These are phyloP conservation scores for Hirtodrosophila duncani DNA, from an alignment of 2,888 invertebrate species.

Conservation along the genomic window DNA sequence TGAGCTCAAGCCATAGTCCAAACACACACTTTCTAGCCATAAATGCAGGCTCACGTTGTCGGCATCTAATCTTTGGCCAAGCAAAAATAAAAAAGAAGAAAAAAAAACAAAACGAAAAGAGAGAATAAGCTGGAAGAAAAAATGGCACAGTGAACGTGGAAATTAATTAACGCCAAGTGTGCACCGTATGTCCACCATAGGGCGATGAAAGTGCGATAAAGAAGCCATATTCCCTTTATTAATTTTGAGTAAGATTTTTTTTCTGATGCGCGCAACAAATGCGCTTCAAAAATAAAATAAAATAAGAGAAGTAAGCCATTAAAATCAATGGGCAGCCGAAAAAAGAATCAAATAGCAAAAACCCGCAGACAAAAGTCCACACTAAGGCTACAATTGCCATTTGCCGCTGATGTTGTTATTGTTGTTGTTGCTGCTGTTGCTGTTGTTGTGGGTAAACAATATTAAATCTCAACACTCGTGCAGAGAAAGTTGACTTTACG, in stretches of 20 bases:
- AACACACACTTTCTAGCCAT: slow-evolving; percentile 57
- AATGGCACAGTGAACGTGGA: slow-evolving; percentile 5
- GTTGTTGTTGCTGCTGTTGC: slow-evolving; percentile 22
- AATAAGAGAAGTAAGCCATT: slow-evolving; percentile 57
- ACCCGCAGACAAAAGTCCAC: slow-evolving; percentile 18
- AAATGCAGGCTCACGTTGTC: slow-evolving; percentile 53
- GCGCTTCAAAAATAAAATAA: no score
- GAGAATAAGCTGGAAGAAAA: slow-evolving; percentile 1
- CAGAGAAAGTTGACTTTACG: slow-evolving; percentile 63
- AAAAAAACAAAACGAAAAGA: not conserved
- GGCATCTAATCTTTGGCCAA: slow-evolving; percentile 32
- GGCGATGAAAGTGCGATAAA: slow-evolving; percentile 66
- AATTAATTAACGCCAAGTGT: slow-evolving; percentile 69
- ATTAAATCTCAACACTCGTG: slow-evolving; percentile 71
- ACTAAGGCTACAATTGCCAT: slow-evolving; percentile 50
- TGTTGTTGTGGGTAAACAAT: slow-evolving; percentile 55
- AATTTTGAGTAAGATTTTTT: slow-evolving; percentile 36
- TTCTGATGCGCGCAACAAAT: slow-evolving; percentile 19
- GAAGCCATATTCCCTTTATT: slow-evolving; percentile 46
- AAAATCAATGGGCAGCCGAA: slow-evolving; percentile 56
- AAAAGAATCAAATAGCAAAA: slow-evolving; percentile 22
- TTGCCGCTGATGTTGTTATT: slow-evolving; percentile 10
- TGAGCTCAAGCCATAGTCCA: slow-evolving; percentile 17
- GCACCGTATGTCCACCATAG: slow-evolving; percentile 12
- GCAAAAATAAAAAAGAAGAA: slow-evolving; percentile 25